These are phyloP conservation scores for Drosophila ironensis DNA, from an alignment of 1,140 invertebrate species.

Conservation along the genomic window DNA sequence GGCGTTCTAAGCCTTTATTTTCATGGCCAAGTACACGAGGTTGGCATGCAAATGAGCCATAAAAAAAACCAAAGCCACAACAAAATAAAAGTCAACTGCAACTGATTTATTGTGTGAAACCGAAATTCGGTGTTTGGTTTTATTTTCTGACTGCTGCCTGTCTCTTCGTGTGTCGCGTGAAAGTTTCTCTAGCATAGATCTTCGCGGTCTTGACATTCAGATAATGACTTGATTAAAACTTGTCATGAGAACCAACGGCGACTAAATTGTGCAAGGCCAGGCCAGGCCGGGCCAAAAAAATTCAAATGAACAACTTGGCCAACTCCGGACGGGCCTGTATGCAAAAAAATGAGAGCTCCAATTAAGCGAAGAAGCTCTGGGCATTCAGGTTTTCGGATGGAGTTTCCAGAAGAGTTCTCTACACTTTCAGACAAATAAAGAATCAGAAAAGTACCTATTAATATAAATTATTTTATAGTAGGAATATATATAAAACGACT, in stretches of 20 bases:
- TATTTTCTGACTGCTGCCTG: slow-evolving; percentile 32
- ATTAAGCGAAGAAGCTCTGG: slow-evolving; percentile 51
- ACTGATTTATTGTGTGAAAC: slow-evolving; percentile 78
- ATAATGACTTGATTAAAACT: slow-evolving; percentile 78
- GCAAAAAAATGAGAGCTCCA: slow-evolving; percentile 45
- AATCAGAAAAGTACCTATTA: too few relatives aligned
- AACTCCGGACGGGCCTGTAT: slow-evolving; percentile 15
- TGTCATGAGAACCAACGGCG: slow-evolving; percentile 62
- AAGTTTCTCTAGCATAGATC: slow-evolving; percentile 56
- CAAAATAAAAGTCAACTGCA: slow-evolving; percentile 57
- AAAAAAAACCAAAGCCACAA: slow-evolving; percentile 30
- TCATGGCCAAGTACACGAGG: slow-evolving; percentile 48
- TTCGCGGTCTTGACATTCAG: slow-evolving; percentile 48
- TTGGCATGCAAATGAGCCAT: slow-evolving; percentile 61
- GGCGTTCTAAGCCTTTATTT: slow-evolving; percentile 27
- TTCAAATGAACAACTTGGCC: not conserved
- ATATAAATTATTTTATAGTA: too few relatives aligned
- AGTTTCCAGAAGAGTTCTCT: not conserved
- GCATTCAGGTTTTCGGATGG: slow-evolving; percentile 1
- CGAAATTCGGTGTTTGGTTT: slow-evolving; percentile 37
- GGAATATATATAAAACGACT: too few relatives aligned
- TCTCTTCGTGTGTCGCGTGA: slow-evolving; percentile 47
- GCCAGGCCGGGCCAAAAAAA: not conserved
- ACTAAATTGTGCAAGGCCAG: slow-evolving; percentile 32
- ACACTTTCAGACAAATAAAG: too few relatives aligned